A percentile compares a stretch with the other conserved stretches of the same genome.
These are phyloP conservation scores for Garra rufa DNA, from an alignment of 2,113 vertebrate genomes.

Conservation along the genomic window DNA sequence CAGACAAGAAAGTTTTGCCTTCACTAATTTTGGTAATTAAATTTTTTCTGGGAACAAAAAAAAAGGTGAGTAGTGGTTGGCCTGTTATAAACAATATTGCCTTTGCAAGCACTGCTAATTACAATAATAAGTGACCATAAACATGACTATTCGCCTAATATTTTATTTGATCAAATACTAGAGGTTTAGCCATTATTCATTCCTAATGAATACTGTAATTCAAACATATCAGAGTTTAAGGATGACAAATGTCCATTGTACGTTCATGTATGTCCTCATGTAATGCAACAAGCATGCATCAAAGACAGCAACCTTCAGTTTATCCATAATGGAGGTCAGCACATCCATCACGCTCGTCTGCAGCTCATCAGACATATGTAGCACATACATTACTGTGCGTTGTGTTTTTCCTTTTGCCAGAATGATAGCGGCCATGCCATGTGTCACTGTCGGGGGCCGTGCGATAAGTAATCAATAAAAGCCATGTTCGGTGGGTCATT, in stretches of 20 bases:
- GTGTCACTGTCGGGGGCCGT: slow-evolving; percentile 57
- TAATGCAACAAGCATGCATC: slow-evolving; percentile 6
- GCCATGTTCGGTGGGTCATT: slow-evolving; percentile 61
- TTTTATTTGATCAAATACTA: neutral
- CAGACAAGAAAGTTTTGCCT: too few species aligned
- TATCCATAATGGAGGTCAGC: neutral
- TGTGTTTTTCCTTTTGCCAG: slow-evolving; percentile 54
- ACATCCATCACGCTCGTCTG: slow-evolving; percentile 57
- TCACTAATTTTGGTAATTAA: too few species aligned
- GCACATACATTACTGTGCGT: slow-evolving; percentile 58
- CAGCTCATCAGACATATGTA: slow-evolving; percentile 50
- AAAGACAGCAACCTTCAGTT: neutral
- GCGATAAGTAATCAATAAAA: slow-evolving; percentile 69
- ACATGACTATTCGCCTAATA: too few species aligned
- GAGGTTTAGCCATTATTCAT: neutral
- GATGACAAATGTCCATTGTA: neutral
- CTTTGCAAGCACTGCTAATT: too few species aligned
- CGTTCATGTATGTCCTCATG: neutral
- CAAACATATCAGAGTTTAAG: neutral
- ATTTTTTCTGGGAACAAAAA: too few species aligned
- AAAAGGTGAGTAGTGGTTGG: too few species aligned
- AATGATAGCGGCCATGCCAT: slow-evolving; percentile 57
- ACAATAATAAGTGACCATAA: too few species aligned
- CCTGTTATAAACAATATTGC: too few species aligned
- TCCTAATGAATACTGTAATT: neutral